A percentile compares a stretch with the other conserved stretches of the same genome.
phyloP scores from a whole-genome alignment of 2,797 vertebrate species.

The Typhlichthys eigenmanni region DNA sequence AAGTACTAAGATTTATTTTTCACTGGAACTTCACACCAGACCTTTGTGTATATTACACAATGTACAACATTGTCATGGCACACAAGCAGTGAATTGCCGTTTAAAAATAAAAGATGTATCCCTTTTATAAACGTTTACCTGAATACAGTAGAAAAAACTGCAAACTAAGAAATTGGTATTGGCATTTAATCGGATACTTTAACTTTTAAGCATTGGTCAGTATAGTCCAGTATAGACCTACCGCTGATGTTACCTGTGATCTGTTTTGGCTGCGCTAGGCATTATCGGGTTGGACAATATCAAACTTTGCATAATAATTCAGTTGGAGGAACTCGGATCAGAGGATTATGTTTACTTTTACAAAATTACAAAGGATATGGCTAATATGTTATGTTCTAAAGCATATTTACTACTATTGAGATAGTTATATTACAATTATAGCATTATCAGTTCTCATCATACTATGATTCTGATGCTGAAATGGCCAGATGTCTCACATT shows the following conservation, averaged over 20 bases:
- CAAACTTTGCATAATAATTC: background rate
- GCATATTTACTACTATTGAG: too few relatives aligned
- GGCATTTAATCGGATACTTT: too few relatives aligned
- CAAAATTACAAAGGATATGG: background rate
- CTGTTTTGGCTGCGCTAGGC: background rate
- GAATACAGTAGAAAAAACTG: too few relatives aligned
- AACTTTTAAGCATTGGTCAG: background rate
- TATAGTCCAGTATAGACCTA: slow-evolving; percentile 6
- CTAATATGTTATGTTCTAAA: background rate
- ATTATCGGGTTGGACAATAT: background rate
- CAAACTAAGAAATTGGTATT: too few relatives aligned
- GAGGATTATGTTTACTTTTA: background rate
- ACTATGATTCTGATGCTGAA: too few relatives aligned
- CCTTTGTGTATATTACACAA: slow-evolving; percentile 63
- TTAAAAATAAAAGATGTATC: slow-evolving; percentile 14
- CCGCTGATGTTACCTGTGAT: slow-evolving; percentile 1
- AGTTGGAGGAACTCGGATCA: background rate
- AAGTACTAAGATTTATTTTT: slow-evolving; percentile 32
- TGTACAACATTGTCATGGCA: slow-evolving; percentile 39
- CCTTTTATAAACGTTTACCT: too few relatives aligned
- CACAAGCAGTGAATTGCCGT: slow-evolving; percentile 28
- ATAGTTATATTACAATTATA: too few relatives aligned
- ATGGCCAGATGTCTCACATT: too few relatives aligned
- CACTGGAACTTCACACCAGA: slow-evolving; percentile 43
- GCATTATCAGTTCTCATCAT: too few relatives aligned